A percentile compares a stretch with the other conserved stretches of the same genome.
These are phyloP conservation scores for Psix sp. DNA, from an alignment of 1,140 invertebrate genomes.

Conservation along the genomic window DNA sequence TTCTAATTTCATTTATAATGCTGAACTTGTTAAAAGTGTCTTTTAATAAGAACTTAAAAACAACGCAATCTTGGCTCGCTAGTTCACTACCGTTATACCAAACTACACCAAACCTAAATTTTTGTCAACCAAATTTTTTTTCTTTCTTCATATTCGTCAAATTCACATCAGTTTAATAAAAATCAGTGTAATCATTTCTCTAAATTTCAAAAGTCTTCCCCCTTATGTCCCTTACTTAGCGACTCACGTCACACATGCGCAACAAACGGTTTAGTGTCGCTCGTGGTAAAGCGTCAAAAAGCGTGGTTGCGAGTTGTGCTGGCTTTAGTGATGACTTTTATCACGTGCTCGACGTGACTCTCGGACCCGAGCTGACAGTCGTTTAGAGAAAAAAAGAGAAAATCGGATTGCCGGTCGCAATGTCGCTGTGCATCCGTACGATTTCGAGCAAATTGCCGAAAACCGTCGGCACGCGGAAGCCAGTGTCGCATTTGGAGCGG, in stretches of 20 bases:
- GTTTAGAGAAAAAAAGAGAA: background rate
- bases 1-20: too few relatives aligned
- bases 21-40: too few relatives aligned
- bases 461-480: slow-evolving; percentile 61
- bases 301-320: background rate
- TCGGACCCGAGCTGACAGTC: background rate
- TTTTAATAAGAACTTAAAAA: too few relatives aligned
- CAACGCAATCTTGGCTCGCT: too few relatives aligned
- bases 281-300: background rate
- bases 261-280: background rate
- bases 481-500: slow-evolving; percentile 57
- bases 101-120: too few relatives aligned
- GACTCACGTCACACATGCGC: background rate
- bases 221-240: too few relatives aligned
- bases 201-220: too few relatives aligned
- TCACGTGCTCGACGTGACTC: slow-evolving; percentile 1
- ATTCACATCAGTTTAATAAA: too few relatives aligned
- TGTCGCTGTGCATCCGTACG: slow-evolving; percentile 68
- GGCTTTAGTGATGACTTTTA: slow-evolving; percentile 1
- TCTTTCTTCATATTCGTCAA: too few relatives aligned
- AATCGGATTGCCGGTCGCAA: slow-evolving; percentile 19
- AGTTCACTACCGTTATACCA: too few relatives aligned
- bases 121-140: too few relatives aligned
- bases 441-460: slow-evolving; percentile 63
- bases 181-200: too few relatives aligned